Evolutionary conservation across 2,888 invertebrate genomes (phyloP), one percentile per base, ranked within the genome.

Genomic region (Drosophila sordidula): DNA sequence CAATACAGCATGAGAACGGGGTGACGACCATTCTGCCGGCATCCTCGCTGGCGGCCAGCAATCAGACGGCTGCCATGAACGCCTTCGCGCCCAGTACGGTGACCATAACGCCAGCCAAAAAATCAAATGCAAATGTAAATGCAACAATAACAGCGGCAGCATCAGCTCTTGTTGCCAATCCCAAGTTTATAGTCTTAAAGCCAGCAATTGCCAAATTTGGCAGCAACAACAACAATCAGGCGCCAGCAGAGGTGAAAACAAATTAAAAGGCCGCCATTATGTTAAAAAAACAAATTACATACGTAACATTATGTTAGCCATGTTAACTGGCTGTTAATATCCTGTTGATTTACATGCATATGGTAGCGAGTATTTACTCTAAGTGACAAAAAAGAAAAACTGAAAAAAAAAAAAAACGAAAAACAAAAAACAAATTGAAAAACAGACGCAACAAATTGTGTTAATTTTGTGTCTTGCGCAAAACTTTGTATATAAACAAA

Each of bases 161-260:
- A 25, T n/a, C 45, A 14, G 39, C 69, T 32, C 55, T 75, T 61
- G 78, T 70, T 61, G 57, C 81, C 59, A 91, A 84, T 84, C 89
- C 91, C 70, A 91, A 91, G 76, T 89, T 91, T 50, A 89, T 91
- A 72, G 63, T 90, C 50, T 70, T 91, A 34, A 91, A 91, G 75
- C 83, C 90, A 56, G 82, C 73, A 66, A 58, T 75, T 55, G 66
- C 74, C 25, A 81, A 79, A 26, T 80, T 80, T 54, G 54, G 46
- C 26, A 46, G 22, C 46, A 83, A 62, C 63, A 65, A 18, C 54
- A 62, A n/a, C 59, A 61, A 26, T 47, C 34, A 16, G 29, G 26
- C 50, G 39, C 32, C 54, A 34, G 41, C 68, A 8, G 76, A 76
- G 50, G 42, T 66, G 6, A 78, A 74, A 57, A 73, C 73, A 26